These are phyloP conservation scores for Setophaga coronata DNA, from an alignment of 2,113 vertebrate genomes.

Conservation along the genomic window DNA sequence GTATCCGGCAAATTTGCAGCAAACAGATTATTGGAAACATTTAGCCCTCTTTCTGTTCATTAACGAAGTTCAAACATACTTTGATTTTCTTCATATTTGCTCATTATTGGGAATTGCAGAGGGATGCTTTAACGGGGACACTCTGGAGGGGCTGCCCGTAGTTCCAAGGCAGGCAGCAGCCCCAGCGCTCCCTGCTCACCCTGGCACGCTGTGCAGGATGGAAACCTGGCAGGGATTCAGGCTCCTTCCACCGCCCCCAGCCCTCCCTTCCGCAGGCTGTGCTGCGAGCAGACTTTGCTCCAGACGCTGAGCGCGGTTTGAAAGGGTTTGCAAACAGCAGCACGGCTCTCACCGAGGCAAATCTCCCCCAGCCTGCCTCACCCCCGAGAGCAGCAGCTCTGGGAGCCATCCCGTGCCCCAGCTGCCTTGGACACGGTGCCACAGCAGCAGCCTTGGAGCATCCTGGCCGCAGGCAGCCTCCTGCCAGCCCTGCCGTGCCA, in stretches of 20 bases:
- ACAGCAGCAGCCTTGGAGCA: background rate
- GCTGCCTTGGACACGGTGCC: background rate
- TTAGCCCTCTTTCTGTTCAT: slow-evolving; percentile 8
- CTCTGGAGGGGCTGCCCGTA: background rate
- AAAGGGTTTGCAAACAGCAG: slow-evolving; percentile 41
- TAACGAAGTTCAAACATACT: slow-evolving; percentile 32
- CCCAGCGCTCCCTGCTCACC: background rate
- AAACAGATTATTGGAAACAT: background rate
- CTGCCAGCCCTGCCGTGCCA: background rate
- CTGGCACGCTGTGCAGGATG: background rate
- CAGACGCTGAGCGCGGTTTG: slow-evolving; percentile 26
- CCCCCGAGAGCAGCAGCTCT: background rate
- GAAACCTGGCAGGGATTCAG: slow-evolving; percentile 45
- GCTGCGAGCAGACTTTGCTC: background rate
- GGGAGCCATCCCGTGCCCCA: background rate
- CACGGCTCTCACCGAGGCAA: slow-evolving; percentile 2
- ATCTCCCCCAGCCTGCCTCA: background rate
- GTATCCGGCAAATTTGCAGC: background rate
- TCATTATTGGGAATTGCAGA: background rate
- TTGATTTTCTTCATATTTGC: slow-evolving; percentile 35
- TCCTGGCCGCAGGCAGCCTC: background rate
- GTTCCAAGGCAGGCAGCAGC: background rate
- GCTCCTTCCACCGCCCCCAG: background rate
- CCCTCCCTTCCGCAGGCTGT: background rate
- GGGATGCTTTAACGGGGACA: background rate